Conservation (phyloP, 2,888 invertebrate genomes). For the Acanthoscelides obtectus region DNA sequence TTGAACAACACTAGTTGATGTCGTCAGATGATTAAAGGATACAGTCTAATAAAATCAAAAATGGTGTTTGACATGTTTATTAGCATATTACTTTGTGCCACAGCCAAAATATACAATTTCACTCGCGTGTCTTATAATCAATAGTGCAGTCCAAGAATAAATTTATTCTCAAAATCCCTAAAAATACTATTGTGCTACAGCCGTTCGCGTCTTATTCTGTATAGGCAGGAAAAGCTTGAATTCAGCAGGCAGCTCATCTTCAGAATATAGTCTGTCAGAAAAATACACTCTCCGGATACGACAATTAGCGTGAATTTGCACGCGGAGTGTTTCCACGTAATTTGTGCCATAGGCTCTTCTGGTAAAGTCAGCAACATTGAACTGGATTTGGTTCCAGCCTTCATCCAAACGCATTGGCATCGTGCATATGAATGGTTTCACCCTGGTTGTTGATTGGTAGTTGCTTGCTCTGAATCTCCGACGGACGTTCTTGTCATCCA, state of each 20-base stretch:
- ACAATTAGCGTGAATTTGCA: slow-evolving; percentile 97
- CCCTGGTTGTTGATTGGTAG: slow-evolving; percentile 89
- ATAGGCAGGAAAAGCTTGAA: slow-evolving; percentile 94
- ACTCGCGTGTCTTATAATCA: background rate
- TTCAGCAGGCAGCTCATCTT: slow-evolving; percentile 92
- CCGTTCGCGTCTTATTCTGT: slow-evolving; percentile 66
- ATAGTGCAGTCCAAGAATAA: background rate
- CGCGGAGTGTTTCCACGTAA: slow-evolving; percentile 79
- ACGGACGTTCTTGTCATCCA: slow-evolving; percentile 92
- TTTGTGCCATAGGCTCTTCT: slow-evolving; percentile 93
- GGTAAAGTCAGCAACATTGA: slow-evolving; percentile 92
- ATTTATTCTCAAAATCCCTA: background rate
- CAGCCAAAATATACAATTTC: background rate
- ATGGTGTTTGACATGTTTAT: background rate
- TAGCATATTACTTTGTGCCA: background rate
- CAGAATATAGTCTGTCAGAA: slow-evolving; percentile 82
- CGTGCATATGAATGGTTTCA: slow-evolving; percentile 95
- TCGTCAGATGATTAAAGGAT: no score
- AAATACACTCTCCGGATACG: slow-evolving; percentile 86
- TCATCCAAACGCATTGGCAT: slow-evolving; percentile 94
- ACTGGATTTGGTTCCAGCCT: slow-evolving; percentile 95
- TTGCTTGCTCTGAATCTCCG: slow-evolving; percentile 88
- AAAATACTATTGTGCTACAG: slow-evolving; percentile 48
- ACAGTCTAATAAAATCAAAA: no score
- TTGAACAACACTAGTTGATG: no score